Conservation (phyloP, 2,797 vertebrate species). For the Notoglanidium macrostoma region DNA sequence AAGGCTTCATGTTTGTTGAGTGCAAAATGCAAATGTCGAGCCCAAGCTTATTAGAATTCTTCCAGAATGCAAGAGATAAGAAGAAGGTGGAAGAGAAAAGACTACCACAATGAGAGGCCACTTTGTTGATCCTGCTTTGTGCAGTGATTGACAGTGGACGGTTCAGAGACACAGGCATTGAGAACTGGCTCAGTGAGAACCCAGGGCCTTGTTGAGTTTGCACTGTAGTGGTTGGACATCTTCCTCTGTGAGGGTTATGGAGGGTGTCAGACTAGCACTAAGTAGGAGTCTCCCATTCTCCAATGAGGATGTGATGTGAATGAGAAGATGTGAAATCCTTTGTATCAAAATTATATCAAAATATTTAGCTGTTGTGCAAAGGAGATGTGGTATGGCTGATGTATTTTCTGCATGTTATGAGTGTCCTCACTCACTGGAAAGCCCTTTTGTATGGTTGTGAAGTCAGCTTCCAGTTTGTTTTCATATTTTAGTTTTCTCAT, state of each 20-base stretch:
- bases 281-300: background rate
- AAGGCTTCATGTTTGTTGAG: background rate
- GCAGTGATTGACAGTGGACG: background rate
- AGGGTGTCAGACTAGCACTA: background rate
- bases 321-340: background rate
- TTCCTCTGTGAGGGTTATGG: background rate
- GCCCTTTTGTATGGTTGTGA: background rate
- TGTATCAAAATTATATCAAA: background rate
- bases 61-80: background rate
- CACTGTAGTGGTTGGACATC: background rate
- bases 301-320: background rate
- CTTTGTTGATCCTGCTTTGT: background rate
- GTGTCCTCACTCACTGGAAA: background rate
- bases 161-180: background rate
- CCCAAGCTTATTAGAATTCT: background rate
- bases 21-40: conserved; percentile 1
- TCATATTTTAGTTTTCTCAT: background rate
- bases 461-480: background rate
- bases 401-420: background rate
- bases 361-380: background rate
- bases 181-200: background rate
- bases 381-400: background rate
- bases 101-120: background rate
- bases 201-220: background rate
- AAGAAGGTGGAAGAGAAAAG: background rate